Base-by-base conservation (phyloP, 2,888 invertebrate species). In the Alcis repandata region DNA sequence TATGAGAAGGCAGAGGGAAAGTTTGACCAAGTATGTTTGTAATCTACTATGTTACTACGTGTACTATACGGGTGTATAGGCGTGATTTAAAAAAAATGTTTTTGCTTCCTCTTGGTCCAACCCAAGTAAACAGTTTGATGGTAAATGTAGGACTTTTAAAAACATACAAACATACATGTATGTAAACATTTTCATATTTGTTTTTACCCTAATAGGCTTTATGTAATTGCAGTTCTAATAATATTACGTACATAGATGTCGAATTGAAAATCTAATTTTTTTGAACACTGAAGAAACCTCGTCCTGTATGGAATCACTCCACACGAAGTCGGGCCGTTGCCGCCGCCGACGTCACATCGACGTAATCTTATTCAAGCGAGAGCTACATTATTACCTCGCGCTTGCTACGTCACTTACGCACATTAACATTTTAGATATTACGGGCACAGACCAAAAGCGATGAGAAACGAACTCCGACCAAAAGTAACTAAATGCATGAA, bases 331-430 rank as follows among this genome's bases (percentile, higher is more conserved):
- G 32, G 15, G 33, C 8, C 27, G 27, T 2, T 27, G 27, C 2
- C 27, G 27, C 46, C n/a, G 3, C 13, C 46, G 53, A 41, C 54
- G 46, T 40, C 53, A 48, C 32, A 33, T 56, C 41, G 41, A 49
- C 61, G 41, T 56, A 49, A 56, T 62, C 48, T 8, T 40, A 33
- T 61, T 61, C 48, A 40, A 53, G n/a, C 36, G 22, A 51, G 41
- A 22, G 49, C 27, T 22, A 57, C 51, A 51, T 36, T 48, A 45
- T 49, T n/a, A n/a, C 38, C 17, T 19, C 20, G 48, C 32, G 32
- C 27, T 49, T 49, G 32, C 59, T 32, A 49, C 49, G 27, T 48
- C 49, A 49, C 38, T 59, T 48, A 22, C 56, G 45, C 49, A 59
- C 49, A 49, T 49, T 59, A 32, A 59, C 59, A 59, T 59, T 49